Conservation (phyloP, 1,140 invertebrate genomes). For the Monomorium pharaonis region DNA sequence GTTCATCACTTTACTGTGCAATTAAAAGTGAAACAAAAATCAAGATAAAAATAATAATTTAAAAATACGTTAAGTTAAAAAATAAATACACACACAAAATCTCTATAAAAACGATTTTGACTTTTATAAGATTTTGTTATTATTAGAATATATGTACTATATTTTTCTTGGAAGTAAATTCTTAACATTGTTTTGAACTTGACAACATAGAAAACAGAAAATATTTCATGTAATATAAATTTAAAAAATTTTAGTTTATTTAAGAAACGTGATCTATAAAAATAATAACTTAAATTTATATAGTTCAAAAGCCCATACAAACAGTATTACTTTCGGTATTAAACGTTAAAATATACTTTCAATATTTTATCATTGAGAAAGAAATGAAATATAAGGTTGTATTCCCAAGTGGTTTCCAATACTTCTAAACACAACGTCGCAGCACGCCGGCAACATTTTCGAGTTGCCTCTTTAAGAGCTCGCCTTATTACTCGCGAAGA, state of each 20-base stretch:
- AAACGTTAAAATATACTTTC: not conserved
- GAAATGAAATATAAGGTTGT: not conserved
- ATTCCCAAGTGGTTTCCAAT: constrained; percentile 26
- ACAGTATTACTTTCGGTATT: not conserved
- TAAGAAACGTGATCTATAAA: not conserved
- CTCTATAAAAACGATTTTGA: not conserved
- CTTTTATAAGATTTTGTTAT: not conserved
- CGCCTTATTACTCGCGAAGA: constrained; percentile 17
- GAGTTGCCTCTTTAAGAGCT: constrained; percentile 1
- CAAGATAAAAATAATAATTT: not conserved
- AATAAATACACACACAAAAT: not conserved
- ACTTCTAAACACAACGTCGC: not conserved
- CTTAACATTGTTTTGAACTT: not conserved
- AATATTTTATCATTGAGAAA: not conserved
- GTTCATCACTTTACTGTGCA: no score
- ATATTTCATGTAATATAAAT: not conserved
- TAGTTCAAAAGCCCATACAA: not conserved
- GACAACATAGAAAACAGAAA: not conserved
- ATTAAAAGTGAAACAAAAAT: not conserved
- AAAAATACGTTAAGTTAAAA: not conserved
- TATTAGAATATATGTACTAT: not conserved
- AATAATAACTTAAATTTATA: not conserved
- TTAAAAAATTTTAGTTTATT: not conserved
- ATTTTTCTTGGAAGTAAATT: not conserved
- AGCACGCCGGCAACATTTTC: not conserved